Evolutionary conservation across 2,113 vertebrate genomes (phyloP), one percentile per base, ranked within the genome.

Genomic region (Oophaga pumilio): DNA sequence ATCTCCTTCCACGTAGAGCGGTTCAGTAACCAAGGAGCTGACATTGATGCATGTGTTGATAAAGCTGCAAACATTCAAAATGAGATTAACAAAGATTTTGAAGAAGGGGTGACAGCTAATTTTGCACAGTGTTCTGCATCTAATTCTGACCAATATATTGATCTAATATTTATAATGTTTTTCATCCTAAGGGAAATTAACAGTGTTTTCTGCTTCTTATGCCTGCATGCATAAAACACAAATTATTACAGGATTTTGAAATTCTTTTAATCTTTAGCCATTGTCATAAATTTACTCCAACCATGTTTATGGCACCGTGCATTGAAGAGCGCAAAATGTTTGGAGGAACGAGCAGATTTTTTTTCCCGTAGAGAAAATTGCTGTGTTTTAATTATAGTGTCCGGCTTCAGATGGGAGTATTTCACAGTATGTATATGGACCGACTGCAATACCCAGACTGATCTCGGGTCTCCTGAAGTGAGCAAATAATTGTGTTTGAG

Each of bases 41-140:
- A 99, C 98, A 99, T 97, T 99, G 97, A 99, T 99, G 97, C 98
- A 99, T 99, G 97, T 98, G 97, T 97, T 99, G 97, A 99, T 99
- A 99, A 99, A 99, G 97, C 97, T 96, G 96, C 97, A 98, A 98
- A 99, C 97, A 97, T 97, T 98, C 97, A 98, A 98, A 99, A 99
- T 98, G 95, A 98, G 97, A 99, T 99, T 99, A 99, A 98, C 97
- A 99, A 98, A 99, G 97, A 99, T 99, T 99, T 97, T 98, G 97
- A 98, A 97, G 95, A 97, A 97, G 97, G 96, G 95, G 96, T 99
- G 98, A 98, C 97, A 99, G 97, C 97, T 99, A 98, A 99, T 99
- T 99, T 98, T 97, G 96, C 95, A 96, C 97, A 97, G 95, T 96
- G 95, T 96, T 97, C 96, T 96, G 94, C 96, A 96, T 96, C 95